Base-by-base conservation (phyloP, 2,797 vertebrate species). In the Cossypha polioptera region DNA sequence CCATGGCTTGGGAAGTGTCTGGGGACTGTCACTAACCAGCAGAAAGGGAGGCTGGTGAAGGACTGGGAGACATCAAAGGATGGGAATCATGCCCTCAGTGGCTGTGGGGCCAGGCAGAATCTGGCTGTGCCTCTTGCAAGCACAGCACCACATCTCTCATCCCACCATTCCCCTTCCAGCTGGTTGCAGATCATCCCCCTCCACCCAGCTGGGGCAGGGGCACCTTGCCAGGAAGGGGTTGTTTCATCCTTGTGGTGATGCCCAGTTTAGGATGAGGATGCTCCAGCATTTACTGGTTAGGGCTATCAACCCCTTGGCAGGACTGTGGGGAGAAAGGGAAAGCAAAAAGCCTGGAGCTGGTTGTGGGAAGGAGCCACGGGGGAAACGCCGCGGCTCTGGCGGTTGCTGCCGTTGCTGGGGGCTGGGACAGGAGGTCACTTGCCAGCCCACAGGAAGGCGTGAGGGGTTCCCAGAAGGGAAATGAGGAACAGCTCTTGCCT, bases 301-400 rank as follows among this genome's bases (percentile, higher is more conserved):
- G 25, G 26, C 15, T 48, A 22, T 19, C 1, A 5, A 2, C 5
- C 13, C 25, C 61, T 77, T 35, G 57, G 24, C 33, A 57, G 58
- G 51, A 15, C 12, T 3, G 6, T 5, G 9, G 8, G n/a, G 10
- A 90, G 31, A 66, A 75, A 36, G 47, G 54, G 35, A 77, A 54
- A 36, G 36, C 29, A 35, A 10, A 42, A 17, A 45, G 15, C 40
- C 26, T 4, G 0, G 2, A 7, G 21, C 5, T 2, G 12, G 17
- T 2, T 0, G 5, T 7, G 29, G 19, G 65, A 68, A 47, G 68
- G 2, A 5, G 33, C 21, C 17, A 2, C 6, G 6, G 29, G 35
- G 50, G 42, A 88, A 76, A 24, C 0, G 0, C 42, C 0, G 0
- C 0, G 0, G 48, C 53, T 31, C 14, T 31, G 53, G 42, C 0